Evolutionary conservation across 2,888 invertebrate species (phyloP), one percentile per base, ranked within the genome.

Genomic region (Flexamia atlantica): DNA sequence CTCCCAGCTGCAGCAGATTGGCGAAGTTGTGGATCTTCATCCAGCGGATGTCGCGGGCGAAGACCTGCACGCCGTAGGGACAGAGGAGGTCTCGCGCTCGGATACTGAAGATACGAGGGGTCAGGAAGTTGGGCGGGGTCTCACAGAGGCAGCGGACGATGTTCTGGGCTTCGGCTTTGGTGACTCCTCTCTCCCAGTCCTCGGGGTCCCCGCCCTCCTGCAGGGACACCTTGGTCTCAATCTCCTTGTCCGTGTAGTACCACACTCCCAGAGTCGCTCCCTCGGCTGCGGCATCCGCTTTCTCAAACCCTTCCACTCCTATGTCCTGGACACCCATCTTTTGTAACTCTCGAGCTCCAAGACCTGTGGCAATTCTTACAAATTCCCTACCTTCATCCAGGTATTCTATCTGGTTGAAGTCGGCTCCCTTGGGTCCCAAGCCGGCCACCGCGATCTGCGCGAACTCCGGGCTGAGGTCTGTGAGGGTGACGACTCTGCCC

Each of bases 121-220:
- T 86, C 84, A 87, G 84, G 12, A 85, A 79, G 70, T 87, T 87
- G 0, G 85, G 84, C 7, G 87, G 87, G 9, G 86, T 85, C 80
- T 87, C 87, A 64, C 86, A 86, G 10, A 87, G 60, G 64, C 85
- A 85, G 17, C 87, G 81, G 23, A 95, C 95, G 91, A 95, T 93
- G 90, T 96, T 96, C 90, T 97, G 96, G 0, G 94, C 94, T 53
- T 92, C 91, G 0, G 94, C 95, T 87, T 94, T 92, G 42, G 93
- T 90, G 10, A 90, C 86, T 7, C 97, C 97, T 81, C 90, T 88
- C 46, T 89, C 88, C 94, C 88, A 88, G 80, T 89, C 87, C 20
- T 88, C 87, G 32, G 57, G n/a, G 3, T 79, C 79, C n/a, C 57
- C 79, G 3, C 74, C 74, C 50, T 72, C 82, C 25, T 57, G 53